Evolutionary conservation across 2,888 invertebrate species (phyloP).

Genomic region (Tachina lurida): DNA sequence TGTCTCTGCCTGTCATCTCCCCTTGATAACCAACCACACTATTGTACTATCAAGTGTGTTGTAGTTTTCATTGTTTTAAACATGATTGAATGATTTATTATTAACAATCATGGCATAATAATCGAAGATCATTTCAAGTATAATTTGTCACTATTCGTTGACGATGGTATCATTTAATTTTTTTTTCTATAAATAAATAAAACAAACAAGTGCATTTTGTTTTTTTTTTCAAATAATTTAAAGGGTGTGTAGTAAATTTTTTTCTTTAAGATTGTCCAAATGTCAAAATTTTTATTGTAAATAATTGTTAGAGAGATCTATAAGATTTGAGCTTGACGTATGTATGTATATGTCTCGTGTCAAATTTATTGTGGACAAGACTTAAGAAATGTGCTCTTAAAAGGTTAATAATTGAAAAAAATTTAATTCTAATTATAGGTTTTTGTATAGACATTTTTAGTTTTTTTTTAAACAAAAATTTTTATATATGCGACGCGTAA

Average conservation of each 20-base stretch:
- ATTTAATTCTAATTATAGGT: too few relatives aligned
- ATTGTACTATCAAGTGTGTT: constrained; percentile 1
- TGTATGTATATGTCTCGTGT: not conserved
- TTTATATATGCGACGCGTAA: too few relatives aligned
- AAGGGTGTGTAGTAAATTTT: constrained; percentile 46
- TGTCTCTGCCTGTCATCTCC: constrained; percentile 15
- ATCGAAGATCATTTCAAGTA: constrained; percentile 21
- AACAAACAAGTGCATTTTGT: constrained; percentile 11
- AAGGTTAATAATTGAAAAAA: too few relatives aligned
- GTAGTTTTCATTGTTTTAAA: constrained; percentile 12
- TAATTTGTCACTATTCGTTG: constrained; percentile 19
- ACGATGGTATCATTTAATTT: constrained; percentile 15
- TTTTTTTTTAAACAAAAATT: too few relatives aligned
- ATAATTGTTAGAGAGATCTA: constrained; percentile 10
- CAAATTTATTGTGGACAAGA: too few relatives aligned
- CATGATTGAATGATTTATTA: constrained; percentile 56
- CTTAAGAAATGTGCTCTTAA: too few relatives aligned
- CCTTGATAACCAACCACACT: not conserved
- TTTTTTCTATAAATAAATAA: not conserved
- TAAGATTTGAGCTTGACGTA: constrained; percentile 3
- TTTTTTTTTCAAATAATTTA: not conserved
- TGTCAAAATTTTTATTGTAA: constrained; percentile 31
- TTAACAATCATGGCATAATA: constrained; percentile 50
- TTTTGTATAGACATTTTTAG: too few relatives aligned
- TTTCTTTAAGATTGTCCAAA: constrained; percentile 33